Evolutionary conservation across 2,888 invertebrate species (phyloP), one percentile per base, ranked within the genome.

Genomic region (Reticulitermes lucifugus): DNA sequence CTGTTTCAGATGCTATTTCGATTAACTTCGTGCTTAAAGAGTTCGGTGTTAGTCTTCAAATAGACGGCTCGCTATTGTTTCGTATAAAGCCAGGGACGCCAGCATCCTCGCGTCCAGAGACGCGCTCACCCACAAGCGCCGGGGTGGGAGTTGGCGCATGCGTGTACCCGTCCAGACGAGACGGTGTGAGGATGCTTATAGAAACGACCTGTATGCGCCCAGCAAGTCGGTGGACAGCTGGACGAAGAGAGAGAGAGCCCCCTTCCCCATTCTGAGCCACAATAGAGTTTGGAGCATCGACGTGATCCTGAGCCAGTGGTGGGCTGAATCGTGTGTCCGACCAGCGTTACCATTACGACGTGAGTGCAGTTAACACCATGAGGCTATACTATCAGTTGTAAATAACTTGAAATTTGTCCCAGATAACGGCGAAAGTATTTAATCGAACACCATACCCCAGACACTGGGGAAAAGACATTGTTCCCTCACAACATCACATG

Each of bases 71-170:
- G 70, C 29, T 5, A 10, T 25, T 70, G 70, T 70, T 70, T 70
- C 25, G 70, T 25, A 70, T 70, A n/a, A 25, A 70, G 25, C 9
- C 29, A 70, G 10, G 25, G 10, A 70, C 9, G 18, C 0, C 70
- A 70, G 70, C 70, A 70, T 70, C 70, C 25, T 12, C 25, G 25
- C 25, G 70, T 70, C 70, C 70, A 70, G n/a, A 70, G n/a, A 70
- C 70, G 70, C 55, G 5, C 18, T 55, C 55, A 14, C 55, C 18
- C 55, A 55, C 70, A 70, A 29, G 70, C 70, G 79, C 14, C 79
- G 79, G 55, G n/a, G 55, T 18, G 46, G 79, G 51, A 41, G 79
- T 25, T 10, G 46, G 29, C 79, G 55, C 79, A 55, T 77, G 75
- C 75, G 75, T 43, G 43, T 46, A 12, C 7, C 41, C 7, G 4